These are phyloP conservation scores for Ochotona princeps DNA, from an alignment of 2,113 vertebrate species.

Conservation along the genomic window DNA sequence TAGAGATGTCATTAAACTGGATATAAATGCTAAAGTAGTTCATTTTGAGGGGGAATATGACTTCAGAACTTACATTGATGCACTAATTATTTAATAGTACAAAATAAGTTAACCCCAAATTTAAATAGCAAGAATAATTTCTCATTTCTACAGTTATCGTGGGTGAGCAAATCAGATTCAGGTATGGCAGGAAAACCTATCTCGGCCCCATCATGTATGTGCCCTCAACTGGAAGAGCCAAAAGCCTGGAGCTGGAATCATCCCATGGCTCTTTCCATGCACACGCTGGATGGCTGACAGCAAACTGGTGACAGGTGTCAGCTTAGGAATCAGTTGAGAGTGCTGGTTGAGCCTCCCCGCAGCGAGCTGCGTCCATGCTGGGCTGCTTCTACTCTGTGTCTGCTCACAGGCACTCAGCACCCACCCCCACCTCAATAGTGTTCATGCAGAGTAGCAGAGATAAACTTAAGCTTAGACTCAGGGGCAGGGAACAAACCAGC, in stretches of 20 bases:
- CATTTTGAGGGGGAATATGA: neutral
- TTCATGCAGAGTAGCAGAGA: neutral
- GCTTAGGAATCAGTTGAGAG: neutral
- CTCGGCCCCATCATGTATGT: neutral
- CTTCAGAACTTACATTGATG: neutral
- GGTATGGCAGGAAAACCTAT: neutral
- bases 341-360: neutral
- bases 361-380: neutral
- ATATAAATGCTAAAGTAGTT: neutral
- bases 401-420: neutral
- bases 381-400: neutral
- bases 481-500: neutral
- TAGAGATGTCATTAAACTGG: neutral
- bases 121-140: slow-evolving; percentile 7
- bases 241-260: neutral
- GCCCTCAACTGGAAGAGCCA: neutral
- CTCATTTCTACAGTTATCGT: neutral
- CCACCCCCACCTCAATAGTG: neutral
- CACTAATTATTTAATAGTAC: neutral
- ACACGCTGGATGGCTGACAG: neutral
- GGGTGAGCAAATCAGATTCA: neutral
- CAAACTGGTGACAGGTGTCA: neutral
- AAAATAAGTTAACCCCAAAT: neutral
- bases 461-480: neutral
- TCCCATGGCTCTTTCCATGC: neutral